Conservation (phyloP, 2,888 invertebrate genomes). For the Rosalia funebris region DNA sequence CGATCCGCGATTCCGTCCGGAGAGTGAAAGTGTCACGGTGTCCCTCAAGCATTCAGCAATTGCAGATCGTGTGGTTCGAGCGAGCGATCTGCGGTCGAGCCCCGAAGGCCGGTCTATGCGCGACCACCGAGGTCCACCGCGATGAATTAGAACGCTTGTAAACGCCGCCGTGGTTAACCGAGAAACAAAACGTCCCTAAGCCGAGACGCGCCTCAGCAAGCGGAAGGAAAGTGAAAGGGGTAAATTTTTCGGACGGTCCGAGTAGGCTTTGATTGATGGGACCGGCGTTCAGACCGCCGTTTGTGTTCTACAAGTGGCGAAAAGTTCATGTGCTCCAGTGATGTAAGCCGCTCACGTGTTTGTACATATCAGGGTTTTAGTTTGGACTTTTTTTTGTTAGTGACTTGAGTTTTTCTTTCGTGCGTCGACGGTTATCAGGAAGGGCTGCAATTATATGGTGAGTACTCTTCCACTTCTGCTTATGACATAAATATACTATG, state of each 20-base stretch:
- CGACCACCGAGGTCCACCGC: conserved; percentile 43
- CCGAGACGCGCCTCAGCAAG: conserved; percentile 33
- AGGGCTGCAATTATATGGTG: neutral
- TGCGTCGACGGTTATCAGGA: neutral
- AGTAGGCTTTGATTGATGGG: conserved; percentile 29
- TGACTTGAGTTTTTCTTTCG: neutral
- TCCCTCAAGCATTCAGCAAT: conserved; percentile 34
- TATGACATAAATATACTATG: no score
- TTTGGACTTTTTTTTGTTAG: neutral
- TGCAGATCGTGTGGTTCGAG: conserved; percentile 31
- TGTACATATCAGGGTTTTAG: conserved; percentile 47
- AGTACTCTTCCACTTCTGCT: no score
- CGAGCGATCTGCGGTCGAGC: conserved; percentile 27
- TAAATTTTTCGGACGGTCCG: conserved; percentile 41
- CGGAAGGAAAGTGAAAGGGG: conserved; percentile 45
- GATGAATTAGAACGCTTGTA: conserved; percentile 22
- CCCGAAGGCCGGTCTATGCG: conserved; percentile 46
- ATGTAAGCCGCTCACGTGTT: conserved; percentile 50
- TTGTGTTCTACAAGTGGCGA: conserved; percentile 34
- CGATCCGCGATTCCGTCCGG: conserved; percentile 34
- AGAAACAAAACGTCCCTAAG: conserved; percentile 38
- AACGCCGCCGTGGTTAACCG: conserved; percentile 1
- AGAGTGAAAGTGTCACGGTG: conserved; percentile 48
- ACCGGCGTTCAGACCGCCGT: conserved; percentile 28
- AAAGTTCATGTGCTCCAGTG: conserved; percentile 47